Evolutionary conservation across 2,797 vertebrate species (phyloP).

Genomic region (Anabacerthia variegaticeps): DNA sequence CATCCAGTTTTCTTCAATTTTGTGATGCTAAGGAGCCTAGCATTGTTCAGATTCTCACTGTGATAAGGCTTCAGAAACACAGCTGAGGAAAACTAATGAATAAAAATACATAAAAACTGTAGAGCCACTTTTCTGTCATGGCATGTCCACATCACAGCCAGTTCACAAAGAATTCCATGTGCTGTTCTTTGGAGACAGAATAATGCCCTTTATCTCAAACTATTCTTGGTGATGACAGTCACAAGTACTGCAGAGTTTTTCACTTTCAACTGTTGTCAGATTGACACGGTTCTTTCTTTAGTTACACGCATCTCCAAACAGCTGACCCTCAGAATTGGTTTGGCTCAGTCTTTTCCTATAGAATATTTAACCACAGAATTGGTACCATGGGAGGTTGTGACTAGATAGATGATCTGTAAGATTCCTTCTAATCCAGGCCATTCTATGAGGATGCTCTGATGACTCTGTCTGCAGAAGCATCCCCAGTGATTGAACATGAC

Average conservation of each 20-base stretch:
- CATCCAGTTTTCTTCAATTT: not conserved
- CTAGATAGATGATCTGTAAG: not conserved
- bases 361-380: not conserved
- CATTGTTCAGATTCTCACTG: not conserved
- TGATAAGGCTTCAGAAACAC: not conserved
- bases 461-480: not conserved
- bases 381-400: not conserved
- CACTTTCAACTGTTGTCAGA: not conserved
- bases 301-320: not conserved
- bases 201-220: not conserved
- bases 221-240: not conserved
- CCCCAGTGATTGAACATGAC: not conserved
- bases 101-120: not conserved
- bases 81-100: not conserved
- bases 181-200: not conserved
- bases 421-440: not conserved
- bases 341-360: not conserved
- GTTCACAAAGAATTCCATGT: not conserved
- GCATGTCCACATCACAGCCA: not conserved
- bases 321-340: not conserved
- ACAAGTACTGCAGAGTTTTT: not conserved
- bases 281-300: not conserved
- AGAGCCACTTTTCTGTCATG: not conserved
- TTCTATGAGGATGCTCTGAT: not conserved
- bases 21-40: not conserved